Conservation (phyloP, 2,797 vertebrate genomes). For the Rachycentron canadum region DNA sequence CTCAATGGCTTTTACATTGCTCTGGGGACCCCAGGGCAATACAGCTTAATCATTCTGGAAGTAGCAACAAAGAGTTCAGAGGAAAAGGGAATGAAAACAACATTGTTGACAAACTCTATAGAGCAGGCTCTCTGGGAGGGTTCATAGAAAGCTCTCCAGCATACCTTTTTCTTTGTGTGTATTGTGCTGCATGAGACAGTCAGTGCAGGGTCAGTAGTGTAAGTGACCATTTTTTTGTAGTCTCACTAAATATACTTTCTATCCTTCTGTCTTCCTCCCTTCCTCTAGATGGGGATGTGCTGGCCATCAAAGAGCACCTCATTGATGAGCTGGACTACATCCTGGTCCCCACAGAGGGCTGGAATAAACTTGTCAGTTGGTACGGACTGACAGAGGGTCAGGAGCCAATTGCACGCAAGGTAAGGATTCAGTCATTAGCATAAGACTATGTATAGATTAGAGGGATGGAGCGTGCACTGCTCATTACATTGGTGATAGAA, state of each 20-base stretch:
- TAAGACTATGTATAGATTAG: neutral
- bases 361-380: conserved; percentile 99
- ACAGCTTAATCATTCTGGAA: conserved; percentile 65
- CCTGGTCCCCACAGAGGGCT: conserved; percentile 96
- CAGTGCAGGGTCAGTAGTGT: conserved; percentile 1
- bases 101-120: conserved; percentile 47
- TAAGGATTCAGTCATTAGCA: conserved; percentile 68
- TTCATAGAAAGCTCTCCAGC: conserved; percentile 72
- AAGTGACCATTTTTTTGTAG: conserved; percentile 16
- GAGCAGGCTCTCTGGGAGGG: conserved; percentile 24
- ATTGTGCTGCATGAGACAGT: conserved; percentile 51
- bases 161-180: conserved; percentile 57
- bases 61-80: conserved; percentile 48
- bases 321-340: conserved; percentile 99
- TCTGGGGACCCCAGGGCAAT: neutral
- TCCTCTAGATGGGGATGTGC: conserved; percentile 91
- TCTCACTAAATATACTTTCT: conserved; percentile 6
- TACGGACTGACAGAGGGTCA: conserved; percentile 93
- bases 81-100: conserved; percentile 57
- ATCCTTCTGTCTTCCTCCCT: neutral
- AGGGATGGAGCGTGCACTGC: neutral
- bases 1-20: neutral
- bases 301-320: conserved; percentile 97
- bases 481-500: neutral
- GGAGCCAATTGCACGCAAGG: conserved; percentile 97